Conservation (phyloP, 2,888 invertebrate genomes). For the Hyalella azteca region DNA sequence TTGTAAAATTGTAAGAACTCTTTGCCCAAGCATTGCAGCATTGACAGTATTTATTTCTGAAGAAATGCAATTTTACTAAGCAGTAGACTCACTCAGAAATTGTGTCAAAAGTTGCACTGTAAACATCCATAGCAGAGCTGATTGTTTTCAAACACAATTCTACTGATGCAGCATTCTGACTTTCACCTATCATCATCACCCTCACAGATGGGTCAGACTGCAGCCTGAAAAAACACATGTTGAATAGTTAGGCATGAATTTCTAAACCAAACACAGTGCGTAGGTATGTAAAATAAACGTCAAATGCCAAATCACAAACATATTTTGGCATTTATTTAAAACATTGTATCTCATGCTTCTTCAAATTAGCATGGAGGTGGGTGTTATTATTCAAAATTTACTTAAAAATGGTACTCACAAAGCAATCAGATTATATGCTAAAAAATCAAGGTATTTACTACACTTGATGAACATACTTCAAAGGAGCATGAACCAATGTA, state of each 20-base stretch:
- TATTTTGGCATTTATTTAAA: background rate
- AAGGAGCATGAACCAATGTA: too few relatives aligned
- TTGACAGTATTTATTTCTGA: background rate
- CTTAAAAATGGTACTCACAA: too few relatives aligned
- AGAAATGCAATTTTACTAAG: background rate
- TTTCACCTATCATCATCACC: background rate
- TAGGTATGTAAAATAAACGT: background rate
- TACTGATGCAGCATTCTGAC: background rate
- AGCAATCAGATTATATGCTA: too few relatives aligned
- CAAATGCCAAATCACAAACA: background rate
- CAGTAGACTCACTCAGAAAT: slow-evolving; percentile 10
- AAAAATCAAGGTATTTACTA: too few relatives aligned
- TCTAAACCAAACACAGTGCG: background rate
- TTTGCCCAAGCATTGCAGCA: background rate
- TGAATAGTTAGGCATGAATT: too few relatives aligned
- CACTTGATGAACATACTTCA: too few relatives aligned
- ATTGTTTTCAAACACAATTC: background rate
- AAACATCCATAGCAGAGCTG: background rate
- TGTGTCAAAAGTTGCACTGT: slow-evolving; percentile 17
- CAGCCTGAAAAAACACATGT: slow-evolving; percentile 1
- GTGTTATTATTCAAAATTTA: too few relatives aligned
- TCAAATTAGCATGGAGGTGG: too few relatives aligned
- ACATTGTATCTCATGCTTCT: background rate
- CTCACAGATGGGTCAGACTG: background rate
- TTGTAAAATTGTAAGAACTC: background rate